These are phyloP conservation scores for Papilio xuthus DNA, from an alignment of 1,140 invertebrate species.

Conservation along the genomic window DNA sequence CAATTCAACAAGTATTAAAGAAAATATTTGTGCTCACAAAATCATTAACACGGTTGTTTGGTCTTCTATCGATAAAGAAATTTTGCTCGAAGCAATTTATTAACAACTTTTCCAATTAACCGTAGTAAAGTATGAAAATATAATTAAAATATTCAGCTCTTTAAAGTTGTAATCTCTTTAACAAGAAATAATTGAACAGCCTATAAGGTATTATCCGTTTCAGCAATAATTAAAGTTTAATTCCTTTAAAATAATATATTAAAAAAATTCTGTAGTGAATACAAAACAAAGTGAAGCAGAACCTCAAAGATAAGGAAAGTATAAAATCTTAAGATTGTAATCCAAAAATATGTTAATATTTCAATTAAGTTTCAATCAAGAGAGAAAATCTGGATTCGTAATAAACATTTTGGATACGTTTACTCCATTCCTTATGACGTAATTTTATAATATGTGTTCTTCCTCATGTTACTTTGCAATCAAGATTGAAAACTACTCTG, in stretches of 20 bases:
- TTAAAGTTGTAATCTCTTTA: constrained; percentile 19
- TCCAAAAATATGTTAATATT: no score
- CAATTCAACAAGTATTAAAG: constrained; percentile 27
- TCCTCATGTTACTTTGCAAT: neutral
- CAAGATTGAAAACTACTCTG: neutral
- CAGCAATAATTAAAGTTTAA: neutral
- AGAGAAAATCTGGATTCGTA: no score
- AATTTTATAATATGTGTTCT: no score
- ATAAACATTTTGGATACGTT: no score
- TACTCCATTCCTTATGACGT: no score
- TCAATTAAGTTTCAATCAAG: no score
- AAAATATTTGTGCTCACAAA: constrained; percentile 24
- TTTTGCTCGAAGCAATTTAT: constrained; percentile 25
- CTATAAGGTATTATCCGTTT: neutral
- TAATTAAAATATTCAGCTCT: constrained; percentile 14
- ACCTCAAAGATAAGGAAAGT: no score
- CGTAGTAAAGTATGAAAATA: constrained; percentile 3
- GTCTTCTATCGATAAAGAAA: constrained; percentile 6
- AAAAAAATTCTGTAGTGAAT: neutral
- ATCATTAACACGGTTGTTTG: constrained; percentile 13
- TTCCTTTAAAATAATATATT: neutral
- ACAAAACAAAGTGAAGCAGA: neutral
- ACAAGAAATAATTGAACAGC: neutral
- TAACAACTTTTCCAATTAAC: constrained; percentile 19
- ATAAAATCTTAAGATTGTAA: no score